Conservation (phyloP, 2,797 vertebrate species). For the Spheniscus humboldti region DNA sequence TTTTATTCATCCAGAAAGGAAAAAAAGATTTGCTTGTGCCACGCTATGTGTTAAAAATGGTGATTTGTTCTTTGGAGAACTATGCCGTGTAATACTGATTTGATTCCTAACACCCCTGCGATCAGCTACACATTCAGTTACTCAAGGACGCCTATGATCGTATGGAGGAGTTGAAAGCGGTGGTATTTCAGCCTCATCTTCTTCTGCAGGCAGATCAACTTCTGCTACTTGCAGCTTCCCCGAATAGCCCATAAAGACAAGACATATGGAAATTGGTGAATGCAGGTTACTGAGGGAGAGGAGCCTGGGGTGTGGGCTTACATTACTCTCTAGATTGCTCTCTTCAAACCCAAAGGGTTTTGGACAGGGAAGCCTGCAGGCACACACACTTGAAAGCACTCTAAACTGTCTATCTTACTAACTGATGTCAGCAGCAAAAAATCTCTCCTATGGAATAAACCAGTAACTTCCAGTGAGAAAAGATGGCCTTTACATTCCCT, state of each 20-base stretch:
- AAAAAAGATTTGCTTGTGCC: neutral
- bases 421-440: neutral
- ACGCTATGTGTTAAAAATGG: neutral
- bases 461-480: neutral
- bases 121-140: neutral
- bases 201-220: neutral
- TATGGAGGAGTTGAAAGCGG: neutral
- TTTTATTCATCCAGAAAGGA: neutral
- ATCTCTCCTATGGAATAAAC: neutral
- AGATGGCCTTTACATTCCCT: neutral
- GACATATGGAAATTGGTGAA: neutral
- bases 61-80: neutral
- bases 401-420: neutral
- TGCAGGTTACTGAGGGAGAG: neutral
- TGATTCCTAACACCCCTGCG: neutral
- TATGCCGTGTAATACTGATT: fast-evolving
- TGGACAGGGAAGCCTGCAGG: neutral
- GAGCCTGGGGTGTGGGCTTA: neutral
- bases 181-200: neutral
- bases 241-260: neutral
- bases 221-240: neutral
- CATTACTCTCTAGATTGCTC: neutral
- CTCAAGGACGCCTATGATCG: neutral
- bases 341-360: neutral
- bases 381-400: neutral